Percentiles rank a stretch among this genome's conserved stretches.
Evolutionary conservation across 1,140 invertebrate genomes (phyloP).

Genomic region (Saccostrea echinata): DNA sequence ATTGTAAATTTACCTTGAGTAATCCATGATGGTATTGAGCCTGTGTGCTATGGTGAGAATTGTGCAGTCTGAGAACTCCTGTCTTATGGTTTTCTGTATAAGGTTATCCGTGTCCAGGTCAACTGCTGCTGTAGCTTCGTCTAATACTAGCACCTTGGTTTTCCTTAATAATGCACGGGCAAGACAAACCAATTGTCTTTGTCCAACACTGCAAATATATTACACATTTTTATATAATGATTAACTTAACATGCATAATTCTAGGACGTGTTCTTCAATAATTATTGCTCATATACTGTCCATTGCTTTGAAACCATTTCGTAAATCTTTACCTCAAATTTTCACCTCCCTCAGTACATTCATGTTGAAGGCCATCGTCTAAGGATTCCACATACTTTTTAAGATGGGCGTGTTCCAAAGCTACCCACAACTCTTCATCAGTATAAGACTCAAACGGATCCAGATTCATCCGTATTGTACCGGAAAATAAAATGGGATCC

Average conservation of each 20-base stretch:
- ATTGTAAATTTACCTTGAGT: slow-evolving; percentile 63
- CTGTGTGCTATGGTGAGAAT: background rate
- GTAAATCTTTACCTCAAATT: background rate
- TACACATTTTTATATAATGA: too few species aligned
- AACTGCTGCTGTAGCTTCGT: slow-evolving; percentile 94
- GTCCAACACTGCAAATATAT: slow-evolving; percentile 87
- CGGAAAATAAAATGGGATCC: slow-evolving; percentile 12
- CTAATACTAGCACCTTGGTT: slow-evolving; percentile 94
- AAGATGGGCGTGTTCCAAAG: slow-evolving; percentile 1
- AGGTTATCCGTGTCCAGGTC: slow-evolving; percentile 86
- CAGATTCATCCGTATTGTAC: slow-evolving; percentile 21
- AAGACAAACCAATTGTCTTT: slow-evolving; percentile 92
- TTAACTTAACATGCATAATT: too few species aligned
- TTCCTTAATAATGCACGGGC: slow-evolving; percentile 91
- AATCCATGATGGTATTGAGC: slow-evolving; percentile 93
- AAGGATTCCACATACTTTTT: slow-evolving; percentile 18
- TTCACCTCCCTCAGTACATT: background rate
- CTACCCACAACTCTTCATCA: background rate
- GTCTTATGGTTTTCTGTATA: slow-evolving; percentile 93
- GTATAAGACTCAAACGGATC: background rate
- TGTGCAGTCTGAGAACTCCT: slow-evolving; percentile 84
- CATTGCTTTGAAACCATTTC: background rate
- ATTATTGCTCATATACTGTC: too few species aligned
- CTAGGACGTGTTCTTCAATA: too few species aligned
- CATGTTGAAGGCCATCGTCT: background rate